Base-by-base conservation (phyloP, 2,113 vertebrate species). In the Artemisiospiza belli region DNA sequence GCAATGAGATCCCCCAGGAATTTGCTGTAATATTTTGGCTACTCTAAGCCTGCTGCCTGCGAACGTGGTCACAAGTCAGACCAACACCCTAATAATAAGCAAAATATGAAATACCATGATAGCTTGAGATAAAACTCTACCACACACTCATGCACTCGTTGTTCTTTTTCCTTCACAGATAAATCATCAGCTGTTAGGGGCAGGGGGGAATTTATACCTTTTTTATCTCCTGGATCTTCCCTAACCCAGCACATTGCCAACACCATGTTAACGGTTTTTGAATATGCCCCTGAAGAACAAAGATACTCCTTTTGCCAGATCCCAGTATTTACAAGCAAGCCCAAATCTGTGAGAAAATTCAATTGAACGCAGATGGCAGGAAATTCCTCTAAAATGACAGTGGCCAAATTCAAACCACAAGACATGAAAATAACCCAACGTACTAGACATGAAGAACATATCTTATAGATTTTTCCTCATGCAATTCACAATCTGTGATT, bases 331-430 rank as follows among this genome's bases (percentile, higher is more conserved):
- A 99, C 98, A 99, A 99, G 98, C 98, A 98, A 98, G 98, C 98
- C 97, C 97, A 98, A 98, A 99, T 99, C 98, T 99, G 98, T 98
- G 98, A 99, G 98, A 98, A 98, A 98, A 99, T 99, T 98, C 98
- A 98, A 99, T 99, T 99, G 98, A 98, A 99, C 5, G 95, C 99
- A 99, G 99, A 99, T 99, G 99, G 98, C 98, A 99, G 99, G 99
- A 99, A 99, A 99, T 99, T 98, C 99, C 98, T 99, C 97, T 97
- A 98, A 99, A 99, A 99, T 99, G 98, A 99, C 99, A 99, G 98
- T 98, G 98, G 98, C 98, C 98, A 98, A 98, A 98, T 98, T 98
- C 97, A 98, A 98, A 99, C 99, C 98, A 97, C 99, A 99, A 98
- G 98, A 99, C 98, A 99, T 98, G 98, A 98, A 98, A 98, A 98